Conservation (phyloP, 2,888 invertebrate genomes). For the Drosophila merina region DNA sequence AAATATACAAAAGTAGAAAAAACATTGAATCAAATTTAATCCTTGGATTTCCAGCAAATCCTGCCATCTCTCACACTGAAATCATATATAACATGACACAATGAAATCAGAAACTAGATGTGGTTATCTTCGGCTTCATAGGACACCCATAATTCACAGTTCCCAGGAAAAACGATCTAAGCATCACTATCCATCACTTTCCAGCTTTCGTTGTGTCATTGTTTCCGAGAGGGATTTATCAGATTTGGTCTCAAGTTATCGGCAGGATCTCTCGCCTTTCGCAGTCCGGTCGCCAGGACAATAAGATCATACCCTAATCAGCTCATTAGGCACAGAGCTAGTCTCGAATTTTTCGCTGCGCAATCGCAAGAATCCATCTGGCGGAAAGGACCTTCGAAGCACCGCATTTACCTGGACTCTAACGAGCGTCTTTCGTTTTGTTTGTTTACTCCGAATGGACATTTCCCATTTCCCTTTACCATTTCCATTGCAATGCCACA, state of each 20-base stretch:
- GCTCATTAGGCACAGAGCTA: slow-evolving; percentile 36
- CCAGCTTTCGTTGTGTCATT: slow-evolving; percentile 8
- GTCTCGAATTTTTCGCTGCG: slow-evolving; percentile 23
- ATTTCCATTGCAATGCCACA: slow-evolving; percentile 64
- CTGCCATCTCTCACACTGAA: background rate
- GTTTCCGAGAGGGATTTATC: slow-evolving; percentile 6
- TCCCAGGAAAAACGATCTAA: slow-evolving; percentile 11
- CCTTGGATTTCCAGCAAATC: background rate
- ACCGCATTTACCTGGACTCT: slow-evolving; percentile 27
- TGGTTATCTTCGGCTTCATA: background rate
- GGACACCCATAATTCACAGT: slow-evolving; percentile 19
- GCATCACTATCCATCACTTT: slow-evolving; percentile 19
- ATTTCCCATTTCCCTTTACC: slow-evolving; percentile 26
- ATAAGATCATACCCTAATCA: slow-evolving; percentile 39
- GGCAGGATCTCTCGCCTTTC: slow-evolving; percentile 18
- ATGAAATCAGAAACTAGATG: background rate
- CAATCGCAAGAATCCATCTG: slow-evolving; percentile 23
- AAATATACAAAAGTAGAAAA: background rate
- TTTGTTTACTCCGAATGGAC: slow-evolving; percentile 31
- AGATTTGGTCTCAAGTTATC: slow-evolving; percentile 9
- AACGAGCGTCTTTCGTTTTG: slow-evolving; percentile 17
- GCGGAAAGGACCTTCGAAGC: slow-evolving; percentile 8
- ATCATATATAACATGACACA: slow-evolving; percentile 7
- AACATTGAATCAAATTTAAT: background rate
- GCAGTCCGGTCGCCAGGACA: slow-evolving; percentile 16